Evolutionary conservation across 92 coral and sea anemone species (phyloP).

Genomic region (Epizoanthus ramosus): DNA sequence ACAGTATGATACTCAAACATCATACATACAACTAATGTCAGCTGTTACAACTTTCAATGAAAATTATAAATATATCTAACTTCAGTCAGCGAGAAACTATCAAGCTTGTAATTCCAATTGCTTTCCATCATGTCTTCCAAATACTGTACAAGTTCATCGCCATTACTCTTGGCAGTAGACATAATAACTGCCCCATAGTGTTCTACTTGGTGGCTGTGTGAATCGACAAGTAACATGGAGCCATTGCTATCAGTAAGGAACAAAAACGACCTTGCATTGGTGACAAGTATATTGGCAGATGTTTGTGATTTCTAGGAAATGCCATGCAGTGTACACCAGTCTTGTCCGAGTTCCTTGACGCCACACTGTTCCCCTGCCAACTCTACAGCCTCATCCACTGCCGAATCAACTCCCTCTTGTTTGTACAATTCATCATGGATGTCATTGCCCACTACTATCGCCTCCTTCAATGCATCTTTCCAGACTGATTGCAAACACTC

Average conservation of each 20-base stretch:
- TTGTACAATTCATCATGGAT: not conserved
- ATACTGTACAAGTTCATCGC: not conserved
- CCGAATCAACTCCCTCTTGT: not conserved
- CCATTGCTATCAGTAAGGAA: not conserved
- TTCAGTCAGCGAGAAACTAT: no score
- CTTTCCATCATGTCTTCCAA: not conserved
- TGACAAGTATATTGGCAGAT: not conserved
- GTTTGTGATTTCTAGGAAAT: not conserved
- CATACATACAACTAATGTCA: no score
- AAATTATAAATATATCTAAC: no score
- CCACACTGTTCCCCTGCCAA: not conserved
- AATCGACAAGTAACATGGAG: not conserved
- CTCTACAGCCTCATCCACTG: not conserved
- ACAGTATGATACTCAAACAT: no score
- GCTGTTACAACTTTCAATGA: no score
- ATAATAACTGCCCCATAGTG: not conserved
- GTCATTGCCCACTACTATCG: not conserved
- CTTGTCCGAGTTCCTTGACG: not conserved
- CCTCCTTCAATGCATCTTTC: not conserved
- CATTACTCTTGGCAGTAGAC: not conserved
- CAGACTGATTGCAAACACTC: not conserved
- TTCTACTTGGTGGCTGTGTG: not conserved
- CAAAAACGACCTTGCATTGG: not conserved
- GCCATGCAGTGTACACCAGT: not conserved
- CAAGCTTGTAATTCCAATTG: not conserved